Evolutionary conservation across 1,140 invertebrate species (phyloP).

Genomic region (Pteromalus puparum): DNA sequence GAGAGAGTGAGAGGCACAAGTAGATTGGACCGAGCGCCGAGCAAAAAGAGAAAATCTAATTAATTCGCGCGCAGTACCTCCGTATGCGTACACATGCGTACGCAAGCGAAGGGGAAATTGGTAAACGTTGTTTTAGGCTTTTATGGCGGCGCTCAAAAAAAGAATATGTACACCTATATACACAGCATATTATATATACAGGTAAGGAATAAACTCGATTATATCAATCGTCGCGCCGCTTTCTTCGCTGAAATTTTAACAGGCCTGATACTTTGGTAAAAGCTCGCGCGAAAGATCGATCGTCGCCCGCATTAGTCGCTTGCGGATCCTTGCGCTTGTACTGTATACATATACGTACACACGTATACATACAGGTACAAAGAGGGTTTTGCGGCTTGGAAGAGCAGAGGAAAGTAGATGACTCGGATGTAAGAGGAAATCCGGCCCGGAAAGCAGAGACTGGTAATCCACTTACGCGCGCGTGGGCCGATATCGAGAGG

Average conservation of each 20-base stretch:
- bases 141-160: slow-evolving; percentile 46
- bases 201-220: neutral
- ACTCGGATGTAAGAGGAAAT: slow-evolving; percentile 49
- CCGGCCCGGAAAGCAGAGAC: slow-evolving; percentile 33
- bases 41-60: slow-evolving; percentile 61
- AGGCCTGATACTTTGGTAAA: neutral
- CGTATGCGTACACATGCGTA: neutral
- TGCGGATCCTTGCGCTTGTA: no score
- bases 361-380: neutral
- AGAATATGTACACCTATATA: neutral
- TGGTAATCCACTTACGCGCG: slow-evolving; percentile 49
- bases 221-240: no score
- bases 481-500: slow-evolving; percentile 32
- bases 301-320: neutral
- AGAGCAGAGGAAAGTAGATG: slow-evolving; percentile 43
- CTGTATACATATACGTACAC: neutral
- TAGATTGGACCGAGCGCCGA: slow-evolving; percentile 39
- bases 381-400: neutral
- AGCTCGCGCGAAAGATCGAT: neutral
- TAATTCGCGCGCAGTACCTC: slow-evolving; percentile 50
- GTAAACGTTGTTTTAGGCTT: slow-evolving; percentile 65
- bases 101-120: slow-evolving; percentile 44
- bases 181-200: no score
- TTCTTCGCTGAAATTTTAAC: neutral
- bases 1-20: neutral